A percentile compares a stretch with the other conserved stretches of the same genome.
Conservation (phyloP, 2,797 vertebrate genomes). For the Chloroceryle inda region DNA sequence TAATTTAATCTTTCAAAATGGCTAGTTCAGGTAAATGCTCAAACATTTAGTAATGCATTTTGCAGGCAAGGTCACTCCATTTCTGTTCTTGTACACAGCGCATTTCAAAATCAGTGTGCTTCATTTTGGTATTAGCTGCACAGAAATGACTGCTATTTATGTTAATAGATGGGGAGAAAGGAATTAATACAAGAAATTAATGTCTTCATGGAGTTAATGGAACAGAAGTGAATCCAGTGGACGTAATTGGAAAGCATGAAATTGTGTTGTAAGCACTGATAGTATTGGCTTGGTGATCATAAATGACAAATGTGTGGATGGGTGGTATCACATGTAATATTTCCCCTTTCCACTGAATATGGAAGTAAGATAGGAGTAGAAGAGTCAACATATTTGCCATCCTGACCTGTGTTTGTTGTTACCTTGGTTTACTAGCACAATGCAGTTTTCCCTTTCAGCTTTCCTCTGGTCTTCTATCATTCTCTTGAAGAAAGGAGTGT, state of each 20-base stretch:
- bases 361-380: not conserved
- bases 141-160: not conserved
- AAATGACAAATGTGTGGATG: not conserved
- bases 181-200: not conserved
- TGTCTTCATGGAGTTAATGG: not conserved
- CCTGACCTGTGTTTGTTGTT: not conserved
- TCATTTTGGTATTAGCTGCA: not conserved
- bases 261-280: not conserved
- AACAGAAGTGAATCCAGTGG: not conserved
- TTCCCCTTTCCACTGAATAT: not conserved
- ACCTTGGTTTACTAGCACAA: not conserved
- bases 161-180: not conserved
- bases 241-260: not conserved
- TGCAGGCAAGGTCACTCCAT: not conserved
- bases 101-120: not conserved
- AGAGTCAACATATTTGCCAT: not conserved
- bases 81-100: not conserved
- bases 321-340: too few species aligned
- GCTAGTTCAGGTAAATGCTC: not conserved
- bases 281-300: not conserved
- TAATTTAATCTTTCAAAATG: not conserved
- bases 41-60: not conserved
- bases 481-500: not conserved
- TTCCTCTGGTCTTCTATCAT: not conserved
- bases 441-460: not conserved